Evolutionary conservation across 2,888 invertebrate genomes (phyloP), one percentile per base, ranked within the genome.

Genomic region (Drosophila macrospina): DNA sequence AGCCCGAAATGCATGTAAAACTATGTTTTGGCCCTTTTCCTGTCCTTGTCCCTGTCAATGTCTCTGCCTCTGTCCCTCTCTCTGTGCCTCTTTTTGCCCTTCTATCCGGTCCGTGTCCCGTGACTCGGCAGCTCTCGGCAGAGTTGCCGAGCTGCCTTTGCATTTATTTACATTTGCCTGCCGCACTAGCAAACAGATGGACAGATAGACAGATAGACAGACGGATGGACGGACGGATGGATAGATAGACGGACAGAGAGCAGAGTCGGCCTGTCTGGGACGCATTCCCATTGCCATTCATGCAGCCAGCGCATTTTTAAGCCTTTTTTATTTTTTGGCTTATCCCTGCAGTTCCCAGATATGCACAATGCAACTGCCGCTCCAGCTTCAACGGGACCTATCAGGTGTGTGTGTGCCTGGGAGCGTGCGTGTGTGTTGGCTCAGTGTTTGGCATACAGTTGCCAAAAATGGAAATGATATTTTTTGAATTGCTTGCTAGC

Each of bases 101-200:
- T 26, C 20, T 13, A 30, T 41, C 11, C n/a, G 5, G 41, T 60
- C 15, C 39, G 32, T 1, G 52, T 65, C 62, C 77, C 66, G 45
- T 41, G 65, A 65, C 24, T 50, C 51, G 61, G 64, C 63, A 44
- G 48, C 69, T 55, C 68, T 61, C 44, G 57, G 20, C n/a, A n/a
- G n/a, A n/a, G n/a, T n/a, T n/a, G n/a, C n/a, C n/a, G 59, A 63
- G 62, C 42, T 68, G 63, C 69, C 60, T 64, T 69, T 83, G 87
- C 88, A 77, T 83, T 84, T 88, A 86, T 88, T 88, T 80, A 84
- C 85, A 88, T 83, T 86, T 66, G 69, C 52, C 41, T 41, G 41
- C 16, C 62, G 44, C 57, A 63, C 36, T 15, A 7, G 13, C 69
- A 50, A 45, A 65, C 54, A 11, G 42, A 20, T 24, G 6, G 56